Percentiles rank a stretch among this genome's conserved stretches.
Conservation (phyloP, 2,888 invertebrate genomes). For the Agrochola lota region DNA sequence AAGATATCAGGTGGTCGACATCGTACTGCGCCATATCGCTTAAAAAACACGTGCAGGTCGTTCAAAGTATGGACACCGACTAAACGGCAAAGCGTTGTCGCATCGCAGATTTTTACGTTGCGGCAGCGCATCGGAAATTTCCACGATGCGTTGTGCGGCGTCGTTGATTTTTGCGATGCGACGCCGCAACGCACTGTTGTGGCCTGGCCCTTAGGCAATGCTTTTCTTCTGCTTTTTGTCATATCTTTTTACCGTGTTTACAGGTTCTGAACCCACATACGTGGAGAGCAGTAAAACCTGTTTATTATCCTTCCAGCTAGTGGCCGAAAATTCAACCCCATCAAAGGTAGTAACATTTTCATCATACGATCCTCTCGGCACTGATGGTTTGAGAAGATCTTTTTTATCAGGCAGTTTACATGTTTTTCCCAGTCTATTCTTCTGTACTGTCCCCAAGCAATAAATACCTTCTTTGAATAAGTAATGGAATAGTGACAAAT, state of each 20-base stretch:
- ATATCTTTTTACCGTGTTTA: conserved; percentile 7
- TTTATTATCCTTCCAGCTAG: conserved; percentile 19
- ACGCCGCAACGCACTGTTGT: no score
- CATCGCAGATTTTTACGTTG: no score
- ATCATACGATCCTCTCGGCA: conserved; percentile 16
- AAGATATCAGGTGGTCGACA: no score
- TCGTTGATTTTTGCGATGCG: no score
- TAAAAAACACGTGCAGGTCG: no score
- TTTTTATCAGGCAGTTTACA: conserved; percentile 21
- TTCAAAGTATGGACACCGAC: no score
- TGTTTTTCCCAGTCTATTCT: conserved; percentile 16
- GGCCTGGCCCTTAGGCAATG: no score
- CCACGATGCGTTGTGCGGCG: no score
- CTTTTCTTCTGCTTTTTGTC: conserved; percentile 14
- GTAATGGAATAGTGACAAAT: conserved; percentile 20
- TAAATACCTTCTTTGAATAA: conserved; percentile 18
- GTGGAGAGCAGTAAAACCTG: background rate
- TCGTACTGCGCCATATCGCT: no score
- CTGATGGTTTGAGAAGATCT: conserved; percentile 27
- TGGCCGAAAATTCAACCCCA: conserved; percentile 18
- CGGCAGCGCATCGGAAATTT: no score
- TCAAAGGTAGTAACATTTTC: conserved; percentile 16
- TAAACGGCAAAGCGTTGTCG: no score
- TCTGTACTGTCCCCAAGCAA: conserved; percentile 24
- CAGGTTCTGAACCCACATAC: conserved; percentile 20